Evolutionary conservation across 2,113 vertebrate species (phyloP).

Genomic region (Otolemur garnettii): DNA sequence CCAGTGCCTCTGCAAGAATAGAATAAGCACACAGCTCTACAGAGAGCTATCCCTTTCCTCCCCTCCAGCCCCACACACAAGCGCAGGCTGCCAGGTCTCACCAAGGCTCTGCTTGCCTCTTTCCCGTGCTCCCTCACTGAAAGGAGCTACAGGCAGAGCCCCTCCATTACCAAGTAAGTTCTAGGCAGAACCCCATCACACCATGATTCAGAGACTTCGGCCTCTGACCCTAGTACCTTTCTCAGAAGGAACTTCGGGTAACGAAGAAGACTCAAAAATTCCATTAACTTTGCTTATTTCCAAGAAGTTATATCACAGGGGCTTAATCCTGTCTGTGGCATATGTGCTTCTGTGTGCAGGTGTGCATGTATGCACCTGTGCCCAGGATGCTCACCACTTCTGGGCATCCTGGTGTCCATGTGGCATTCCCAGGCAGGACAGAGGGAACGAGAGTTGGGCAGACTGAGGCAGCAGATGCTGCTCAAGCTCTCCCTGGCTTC

Average conservation of each 20-base stretch:
- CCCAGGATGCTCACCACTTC: background rate
- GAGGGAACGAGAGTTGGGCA: constrained; percentile 51
- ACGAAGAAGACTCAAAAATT: background rate
- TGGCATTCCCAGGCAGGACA: constrained; percentile 1
- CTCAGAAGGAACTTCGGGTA: background rate
- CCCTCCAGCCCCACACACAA: background rate
- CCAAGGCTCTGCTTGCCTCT: background rate
- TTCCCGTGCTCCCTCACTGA: background rate
- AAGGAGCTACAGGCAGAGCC: background rate
- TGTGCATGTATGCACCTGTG: background rate
- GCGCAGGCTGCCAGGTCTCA: background rate
- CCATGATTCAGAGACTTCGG: background rate
- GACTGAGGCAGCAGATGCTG: constrained; percentile 82
- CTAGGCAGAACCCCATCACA: background rate
- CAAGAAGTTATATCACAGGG: background rate
- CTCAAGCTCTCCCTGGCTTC: constrained; percentile 69
- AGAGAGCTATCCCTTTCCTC: background rate
- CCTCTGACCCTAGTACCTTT: background rate
- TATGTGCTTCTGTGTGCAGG: background rate
- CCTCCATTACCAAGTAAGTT: background rate
- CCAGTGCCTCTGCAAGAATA: constrained; percentile 31
- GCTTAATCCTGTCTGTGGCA: background rate
- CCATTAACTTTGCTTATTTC: background rate
- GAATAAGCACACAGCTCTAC: background rate
- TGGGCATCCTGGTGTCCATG: background rate